Evolutionary conservation across 2,888 invertebrate genomes (phyloP), one percentile per base, ranked within the genome.

Genomic region (Phania funesta): DNA sequence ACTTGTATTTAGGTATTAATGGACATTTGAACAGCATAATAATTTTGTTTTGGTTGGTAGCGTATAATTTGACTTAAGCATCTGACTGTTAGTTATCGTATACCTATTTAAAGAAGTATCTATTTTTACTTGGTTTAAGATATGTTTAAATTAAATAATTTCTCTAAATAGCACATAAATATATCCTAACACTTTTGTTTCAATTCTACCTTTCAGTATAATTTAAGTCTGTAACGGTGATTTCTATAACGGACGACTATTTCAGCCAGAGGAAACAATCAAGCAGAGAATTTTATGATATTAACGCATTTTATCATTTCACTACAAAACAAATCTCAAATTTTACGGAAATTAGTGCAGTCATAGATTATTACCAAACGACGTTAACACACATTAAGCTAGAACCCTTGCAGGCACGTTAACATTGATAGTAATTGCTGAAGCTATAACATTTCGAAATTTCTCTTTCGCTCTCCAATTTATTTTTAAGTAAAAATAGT

Each of bases 271-370:
- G 9, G n/a, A 52, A 56, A 24, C 16, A 1, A 38, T 18, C 13
- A 26, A 29, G 35, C 3, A 62, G 41, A 18, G 29, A 54, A 62
- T 41, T 38, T 35, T 52, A 68, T 16, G 16, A 58, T 16, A 52
- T 52, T 44, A 52, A 67, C 67, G 38, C 76, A 73, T 73, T 77
- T 77, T 77, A 81, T 80, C 80, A 64, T 70, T 56, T 5, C 24
- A 64, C 68, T 60, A 67, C 44, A 38, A 67, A 60, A 62, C 52
- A 20, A n/a, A 52, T n/a, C n/a, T 18, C 24, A 64, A 62, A 73
- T 73, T 44, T 1, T 74, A 48, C 70, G 65, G 65, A 82, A 82
- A 74, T 78, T 74, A 75, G 38, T 65, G 65, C 38, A 74, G 68
- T 29, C 41, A 52, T 13, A 68, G 67, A 64, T 76, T 76, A 75